A percentile compares a stretch with the other conserved stretches of the same genome.
phyloP scores from a whole-genome alignment of 2,797 vertebrate species.

The Liasis olivaceus region DNA sequence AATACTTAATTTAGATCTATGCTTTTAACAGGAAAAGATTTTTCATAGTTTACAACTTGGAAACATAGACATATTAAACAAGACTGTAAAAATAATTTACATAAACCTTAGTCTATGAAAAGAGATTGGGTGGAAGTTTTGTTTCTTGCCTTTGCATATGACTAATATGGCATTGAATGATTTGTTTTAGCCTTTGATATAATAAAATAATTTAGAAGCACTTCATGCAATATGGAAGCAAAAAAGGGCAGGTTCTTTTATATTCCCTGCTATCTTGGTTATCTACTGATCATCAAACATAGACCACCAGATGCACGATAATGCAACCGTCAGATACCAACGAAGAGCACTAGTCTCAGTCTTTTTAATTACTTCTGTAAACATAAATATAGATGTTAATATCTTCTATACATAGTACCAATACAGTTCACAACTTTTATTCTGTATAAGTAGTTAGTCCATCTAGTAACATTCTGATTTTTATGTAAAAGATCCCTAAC shows the following conservation, averaged over 20 bases:
- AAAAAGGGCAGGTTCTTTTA: constrained; percentile 61
- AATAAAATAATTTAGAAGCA: constrained; percentile 83
- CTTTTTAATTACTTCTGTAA: constrained; percentile 74
- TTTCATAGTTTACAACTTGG: constrained; percentile 87
- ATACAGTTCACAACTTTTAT: constrained; percentile 81
- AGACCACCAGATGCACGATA: constrained; percentile 51
- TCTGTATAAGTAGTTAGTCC: constrained; percentile 87
- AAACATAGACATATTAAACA: constrained; percentile 84
- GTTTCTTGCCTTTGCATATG: constrained; percentile 59
- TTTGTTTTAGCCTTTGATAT: constrained; percentile 69
- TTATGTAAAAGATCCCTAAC: constrained; percentile 83
- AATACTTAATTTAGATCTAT: constrained; percentile 83
- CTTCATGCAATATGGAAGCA: constrained; percentile 80
- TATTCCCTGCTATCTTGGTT: constrained; percentile 65
- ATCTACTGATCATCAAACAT: constrained; percentile 68
- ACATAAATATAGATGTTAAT: constrained; percentile 88
- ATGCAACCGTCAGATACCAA: constrained; percentile 55
- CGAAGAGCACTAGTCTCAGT: constrained; percentile 58
- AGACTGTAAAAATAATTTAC: constrained; percentile 99
- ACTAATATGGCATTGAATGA: constrained; percentile 69
- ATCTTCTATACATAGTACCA: constrained; percentile 84
- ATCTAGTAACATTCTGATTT: constrained; percentile 76
- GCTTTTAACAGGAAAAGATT: constrained; percentile 69
- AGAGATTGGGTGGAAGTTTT: constrained; percentile 77
- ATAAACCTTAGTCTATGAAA: constrained; percentile 79